These are phyloP conservation scores for Phlogophora meticulosa DNA, from an alignment of 2,888 invertebrate genomes.

Conservation along the genomic window DNA sequence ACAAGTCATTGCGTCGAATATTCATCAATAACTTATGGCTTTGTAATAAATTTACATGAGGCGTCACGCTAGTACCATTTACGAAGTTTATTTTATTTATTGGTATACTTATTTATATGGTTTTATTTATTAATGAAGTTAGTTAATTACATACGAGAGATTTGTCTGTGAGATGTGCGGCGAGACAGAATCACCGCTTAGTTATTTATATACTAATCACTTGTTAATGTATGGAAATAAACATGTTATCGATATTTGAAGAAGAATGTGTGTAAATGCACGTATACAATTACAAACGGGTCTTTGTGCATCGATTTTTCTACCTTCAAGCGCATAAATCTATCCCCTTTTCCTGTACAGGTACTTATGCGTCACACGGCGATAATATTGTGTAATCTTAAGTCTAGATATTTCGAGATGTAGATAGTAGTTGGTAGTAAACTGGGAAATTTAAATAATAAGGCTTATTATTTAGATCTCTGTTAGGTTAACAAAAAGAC, in stretches of 20 bases:
- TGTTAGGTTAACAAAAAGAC: no score
- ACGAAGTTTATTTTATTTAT: no score
- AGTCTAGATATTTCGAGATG: not conserved
- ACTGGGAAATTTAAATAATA: not conserved
- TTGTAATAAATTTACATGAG: constrained; percentile 13
- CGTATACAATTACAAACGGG: constrained; percentile 6
- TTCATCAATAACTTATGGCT: constrained; percentile 17
- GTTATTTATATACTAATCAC: constrained; percentile 31
- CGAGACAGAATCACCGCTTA: constrained; percentile 15
- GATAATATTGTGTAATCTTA: not conserved
- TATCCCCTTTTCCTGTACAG: not conserved
- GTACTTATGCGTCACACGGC: not conserved
- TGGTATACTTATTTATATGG: no score
- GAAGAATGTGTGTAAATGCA: constrained; percentile 16
- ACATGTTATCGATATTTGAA: constrained; percentile 34
- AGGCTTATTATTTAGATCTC: no score
- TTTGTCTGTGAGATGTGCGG: constrained; percentile 29
- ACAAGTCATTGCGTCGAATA: constrained; percentile 5
- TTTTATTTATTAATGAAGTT: no score
- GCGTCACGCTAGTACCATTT: constrained; percentile 22
- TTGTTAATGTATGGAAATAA: constrained; percentile 43
- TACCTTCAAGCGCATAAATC: not conserved
- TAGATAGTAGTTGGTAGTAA: constrained; percentile 1
- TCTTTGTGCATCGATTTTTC: not conserved
- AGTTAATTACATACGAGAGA: constrained; percentile 2